Percentiles rank a stretch among this genome's conserved stretches.
Evolutionary conservation across 2,113 vertebrate genomes (phyloP).

Genomic region (Pipra filicauda): DNA sequence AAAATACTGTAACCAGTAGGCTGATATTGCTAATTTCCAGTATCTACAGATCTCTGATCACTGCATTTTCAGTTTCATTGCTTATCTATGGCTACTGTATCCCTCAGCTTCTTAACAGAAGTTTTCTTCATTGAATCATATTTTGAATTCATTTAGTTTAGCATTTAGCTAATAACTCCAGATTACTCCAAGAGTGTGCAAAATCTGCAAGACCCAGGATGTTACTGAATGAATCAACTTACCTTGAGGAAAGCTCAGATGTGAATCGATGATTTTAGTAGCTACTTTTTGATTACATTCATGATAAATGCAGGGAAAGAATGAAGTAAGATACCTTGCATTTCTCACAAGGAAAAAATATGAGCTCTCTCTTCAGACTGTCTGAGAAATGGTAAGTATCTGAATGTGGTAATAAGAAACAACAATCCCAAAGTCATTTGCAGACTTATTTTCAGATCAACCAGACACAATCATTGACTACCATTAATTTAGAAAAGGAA

Average conservation of each 20-base stretch:
- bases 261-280: neutral
- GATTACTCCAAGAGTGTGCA: neutral
- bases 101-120: conserved; percentile 24
- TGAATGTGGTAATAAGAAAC: neutral
- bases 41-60: neutral
- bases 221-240: neutral
- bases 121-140: neutral
- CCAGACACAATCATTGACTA: neutral
- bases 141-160: neutral
- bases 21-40: neutral
- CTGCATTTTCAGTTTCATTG: neutral
- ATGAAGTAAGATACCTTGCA: neutral
- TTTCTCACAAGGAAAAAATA: neutral
- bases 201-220: neutral
- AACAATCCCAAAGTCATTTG: neutral
- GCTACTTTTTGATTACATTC: neutral
- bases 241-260: neutral
- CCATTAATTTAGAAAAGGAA: neutral
- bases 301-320: neutral
- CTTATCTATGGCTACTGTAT: neutral
- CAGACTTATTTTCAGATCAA: neutral
- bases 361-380: neutral
- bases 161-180: neutral
- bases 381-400: neutral
- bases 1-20: neutral